These are phyloP conservation scores for Subanguina moxae DNA, from an alignment of 1,140 invertebrate species.

Conservation along the genomic window DNA sequence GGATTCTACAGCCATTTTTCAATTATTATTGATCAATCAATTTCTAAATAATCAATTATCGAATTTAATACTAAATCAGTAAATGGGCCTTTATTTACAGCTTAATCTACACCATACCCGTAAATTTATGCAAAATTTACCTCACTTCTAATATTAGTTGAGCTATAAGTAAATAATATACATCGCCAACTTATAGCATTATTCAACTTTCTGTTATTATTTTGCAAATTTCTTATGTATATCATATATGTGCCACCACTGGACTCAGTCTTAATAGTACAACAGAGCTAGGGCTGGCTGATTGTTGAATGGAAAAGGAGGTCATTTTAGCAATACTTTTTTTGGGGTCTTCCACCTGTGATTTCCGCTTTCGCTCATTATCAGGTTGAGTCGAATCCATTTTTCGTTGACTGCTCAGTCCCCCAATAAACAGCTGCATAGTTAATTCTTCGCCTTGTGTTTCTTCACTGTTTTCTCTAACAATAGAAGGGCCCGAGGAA, in stretches of 20 bases:
- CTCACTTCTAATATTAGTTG: no score
- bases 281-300: not conserved
- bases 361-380: not conserved
- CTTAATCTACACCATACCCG: no score
- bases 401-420: not conserved
- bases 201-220: no score
- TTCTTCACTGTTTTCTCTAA: not conserved
- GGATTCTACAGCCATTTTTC: no score
- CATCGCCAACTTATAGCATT: no score
- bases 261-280: not conserved
- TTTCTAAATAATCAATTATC: no score
- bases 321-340: not conserved
- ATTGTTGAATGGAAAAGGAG: no score
- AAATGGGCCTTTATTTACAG: no score
- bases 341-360: not conserved
- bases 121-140: no score
- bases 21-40: no score
- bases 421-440: not conserved
- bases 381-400: not conserved
- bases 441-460: not conserved
- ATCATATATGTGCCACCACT: constrained; percentile 1
- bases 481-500: not conserved
- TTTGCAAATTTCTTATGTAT: not conserved
- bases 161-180: no score
- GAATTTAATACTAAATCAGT: no score